Base-by-base conservation (phyloP, 1,140 invertebrate species). In the Aphelenchoides besseyi region DNA sequence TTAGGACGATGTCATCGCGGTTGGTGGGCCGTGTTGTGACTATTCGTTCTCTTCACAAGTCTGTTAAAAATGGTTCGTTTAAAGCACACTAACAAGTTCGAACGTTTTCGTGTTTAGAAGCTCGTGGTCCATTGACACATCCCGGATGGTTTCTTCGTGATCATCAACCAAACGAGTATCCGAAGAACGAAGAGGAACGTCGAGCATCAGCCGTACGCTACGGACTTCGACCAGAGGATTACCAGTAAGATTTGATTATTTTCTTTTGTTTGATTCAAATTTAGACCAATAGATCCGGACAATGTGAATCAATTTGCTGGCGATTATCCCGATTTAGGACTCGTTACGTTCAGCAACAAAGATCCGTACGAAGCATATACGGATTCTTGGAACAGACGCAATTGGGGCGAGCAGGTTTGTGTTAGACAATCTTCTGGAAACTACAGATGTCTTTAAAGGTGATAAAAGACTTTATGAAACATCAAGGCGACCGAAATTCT, bases 311-410 rank as follows among this genome's bases (percentile, higher is more conserved):
- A 62, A 16, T 70, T 75, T 37, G 71, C 69, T 18, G 82, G 82
- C 37, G 82, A 85, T 67, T 83, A 85, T 33, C 82, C 82, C 5
- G 83, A 83, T 28, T 59, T 84, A 9, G 82, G 81, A 8, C 36
- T 72, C 12, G 54, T 83, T n/a, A 76, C 79, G 3, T 85, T 63
- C 37, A 77, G 78, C 52, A 74, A 83, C 61, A 74, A 76, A 30
- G 82, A 83, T 79, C 83, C 83, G 0, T 83, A 83, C 74, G 82
- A 83, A 37, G 37, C 57, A 30, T 85, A 69, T 36, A 76, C 77
- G 2, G 73, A 83, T 66, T 12, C 69, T 1, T 36, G 64, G 3
- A 62, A 79, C 68, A 66, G 79, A 26, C 69, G 82, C 28, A 82
- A 82, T 74, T 82, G 82, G 82, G 77, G 75, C 52, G 81, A 84